Conservation (phyloP, 2,113 vertebrate species). For the Lucifuga dentata region DNA sequence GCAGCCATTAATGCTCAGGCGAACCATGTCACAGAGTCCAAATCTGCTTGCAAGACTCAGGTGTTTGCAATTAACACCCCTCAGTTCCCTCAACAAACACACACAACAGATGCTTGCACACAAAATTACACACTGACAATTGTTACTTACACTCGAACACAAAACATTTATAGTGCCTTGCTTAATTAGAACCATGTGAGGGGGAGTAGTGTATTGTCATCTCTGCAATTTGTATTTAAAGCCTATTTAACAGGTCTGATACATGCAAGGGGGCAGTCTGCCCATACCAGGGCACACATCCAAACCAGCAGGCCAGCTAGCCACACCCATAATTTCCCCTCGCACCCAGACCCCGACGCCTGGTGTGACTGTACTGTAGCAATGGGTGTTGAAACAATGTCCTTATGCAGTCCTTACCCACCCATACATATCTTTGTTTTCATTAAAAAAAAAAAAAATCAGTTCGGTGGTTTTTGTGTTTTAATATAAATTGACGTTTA, state of each 20-base stretch:
- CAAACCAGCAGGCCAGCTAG: constrained; percentile 41
- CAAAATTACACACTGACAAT: constrained; percentile 28
- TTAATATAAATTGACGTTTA: no score
- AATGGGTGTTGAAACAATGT: no score
- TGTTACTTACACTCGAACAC: constrained; percentile 54
- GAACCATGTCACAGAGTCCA: constrained; percentile 47
- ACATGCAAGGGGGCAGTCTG: constrained; percentile 28
- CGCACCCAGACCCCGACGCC: constrained; percentile 1
- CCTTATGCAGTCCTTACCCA: no score
- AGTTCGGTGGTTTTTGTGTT: no score
- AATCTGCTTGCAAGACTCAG: constrained; percentile 67
- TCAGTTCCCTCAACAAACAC: constrained; percentile 39
- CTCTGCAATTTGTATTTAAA: constrained; percentile 63
- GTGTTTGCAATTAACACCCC: constrained; percentile 79
- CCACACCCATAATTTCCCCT: constrained; percentile 18
- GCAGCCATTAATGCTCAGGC: constrained; percentile 30
- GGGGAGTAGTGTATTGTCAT: constrained; percentile 67
- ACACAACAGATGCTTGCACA: constrained; percentile 34
- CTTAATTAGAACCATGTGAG: constrained; percentile 72
- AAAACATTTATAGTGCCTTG: constrained; percentile 57
- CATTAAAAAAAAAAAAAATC: no score
- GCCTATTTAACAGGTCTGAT: constrained; percentile 55
- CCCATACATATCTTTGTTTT: no score
- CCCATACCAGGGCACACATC: constrained; percentile 38
- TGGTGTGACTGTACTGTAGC: no score